A percentile compares a stretch with the other conserved stretches of the same genome.
These are phyloP conservation scores for Chlorocebus sabaeus DNA, from an alignment of 2,113 vertebrate genomes.

Conservation along the genomic window DNA sequence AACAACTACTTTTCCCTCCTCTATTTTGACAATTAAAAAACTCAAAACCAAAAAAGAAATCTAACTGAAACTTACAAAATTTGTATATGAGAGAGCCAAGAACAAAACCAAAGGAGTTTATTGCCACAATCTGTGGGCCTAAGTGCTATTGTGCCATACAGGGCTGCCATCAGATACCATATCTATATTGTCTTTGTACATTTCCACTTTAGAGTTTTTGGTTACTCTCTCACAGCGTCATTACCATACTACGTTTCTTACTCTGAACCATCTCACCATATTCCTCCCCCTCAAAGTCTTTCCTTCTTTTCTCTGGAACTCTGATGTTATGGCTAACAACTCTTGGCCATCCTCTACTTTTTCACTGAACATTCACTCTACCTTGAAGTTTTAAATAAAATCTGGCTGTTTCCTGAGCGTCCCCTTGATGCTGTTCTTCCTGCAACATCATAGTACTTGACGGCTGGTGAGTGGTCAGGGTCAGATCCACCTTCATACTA, in stretches of 20 bases:
- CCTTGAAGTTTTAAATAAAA: neutral
- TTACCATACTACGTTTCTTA: neutral
- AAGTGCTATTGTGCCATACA: too few relatives aligned
- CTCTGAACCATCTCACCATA: neutral
- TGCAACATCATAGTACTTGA: neutral
- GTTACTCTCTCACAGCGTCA: neutral
- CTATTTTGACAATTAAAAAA: neutral
- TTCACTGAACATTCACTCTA: neutral
- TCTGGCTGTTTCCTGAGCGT: neutral
- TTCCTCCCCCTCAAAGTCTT: neutral
- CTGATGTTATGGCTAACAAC: fast-evolving
- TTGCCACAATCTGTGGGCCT: neutral
- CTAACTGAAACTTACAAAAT: neutral
- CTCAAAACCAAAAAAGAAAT: fast-evolving
- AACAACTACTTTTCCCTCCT: neutral
- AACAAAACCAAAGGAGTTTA: neutral
- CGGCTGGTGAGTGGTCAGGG: neutral
- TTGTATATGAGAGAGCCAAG: neutral
- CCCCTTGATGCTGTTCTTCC: neutral
- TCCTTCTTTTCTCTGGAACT: neutral
- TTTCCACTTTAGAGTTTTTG: neutral
- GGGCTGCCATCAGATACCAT: neutral
- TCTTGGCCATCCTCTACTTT: neutral
- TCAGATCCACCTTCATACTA: neutral
- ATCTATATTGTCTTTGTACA: neutral